These are phyloP conservation scores for Heteromormyrus szaboi DNA, from an alignment of 2,797 vertebrate genomes.

Conservation along the genomic window DNA sequence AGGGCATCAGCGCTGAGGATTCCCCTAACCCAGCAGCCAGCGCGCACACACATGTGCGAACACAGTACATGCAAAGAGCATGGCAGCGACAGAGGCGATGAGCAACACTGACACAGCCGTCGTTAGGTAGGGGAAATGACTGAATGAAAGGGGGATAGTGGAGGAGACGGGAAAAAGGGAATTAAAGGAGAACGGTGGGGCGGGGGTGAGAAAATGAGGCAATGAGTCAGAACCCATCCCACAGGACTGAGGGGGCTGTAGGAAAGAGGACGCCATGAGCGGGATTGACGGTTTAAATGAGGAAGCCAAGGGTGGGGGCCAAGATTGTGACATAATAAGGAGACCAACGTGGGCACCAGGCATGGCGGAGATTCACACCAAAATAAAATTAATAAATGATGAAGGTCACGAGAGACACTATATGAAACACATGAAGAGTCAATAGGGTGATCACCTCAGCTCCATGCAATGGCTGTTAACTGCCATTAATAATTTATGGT, in stretches of 20 bases:
- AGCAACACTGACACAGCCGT: neutral
- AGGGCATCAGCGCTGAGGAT: conserved; percentile 50
- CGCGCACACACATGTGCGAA: conserved; percentile 18
- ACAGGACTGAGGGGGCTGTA: conserved; percentile 68
- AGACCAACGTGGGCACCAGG: neutral
- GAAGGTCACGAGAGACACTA: neutral
- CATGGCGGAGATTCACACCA: conserved; percentile 11
- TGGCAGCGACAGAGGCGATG: neutral
- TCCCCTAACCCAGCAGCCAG: conserved; percentile 52
- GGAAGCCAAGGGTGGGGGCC: conserved; percentile 12
- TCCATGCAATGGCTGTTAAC: neutral
- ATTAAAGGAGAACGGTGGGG: neutral
- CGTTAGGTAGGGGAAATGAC: neutral
- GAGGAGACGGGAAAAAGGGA: neutral
- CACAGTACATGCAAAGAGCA: conserved; percentile 27
- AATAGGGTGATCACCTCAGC: neutral
- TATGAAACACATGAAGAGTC: neutral
- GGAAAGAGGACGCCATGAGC: conserved; percentile 73
- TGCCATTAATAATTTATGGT: neutral
- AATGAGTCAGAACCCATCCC: conserved; percentile 71
- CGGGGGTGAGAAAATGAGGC: conserved; percentile 30
- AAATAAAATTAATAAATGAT: conserved; percentile 1
- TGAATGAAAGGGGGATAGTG: neutral
- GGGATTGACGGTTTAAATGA: conserved; percentile 50
- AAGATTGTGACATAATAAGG: neutral